Evolutionary conservation across 2,888 invertebrate species (phyloP), one percentile per base, ranked within the genome.

Genomic region (Leptinotarsa haldemani): DNA sequence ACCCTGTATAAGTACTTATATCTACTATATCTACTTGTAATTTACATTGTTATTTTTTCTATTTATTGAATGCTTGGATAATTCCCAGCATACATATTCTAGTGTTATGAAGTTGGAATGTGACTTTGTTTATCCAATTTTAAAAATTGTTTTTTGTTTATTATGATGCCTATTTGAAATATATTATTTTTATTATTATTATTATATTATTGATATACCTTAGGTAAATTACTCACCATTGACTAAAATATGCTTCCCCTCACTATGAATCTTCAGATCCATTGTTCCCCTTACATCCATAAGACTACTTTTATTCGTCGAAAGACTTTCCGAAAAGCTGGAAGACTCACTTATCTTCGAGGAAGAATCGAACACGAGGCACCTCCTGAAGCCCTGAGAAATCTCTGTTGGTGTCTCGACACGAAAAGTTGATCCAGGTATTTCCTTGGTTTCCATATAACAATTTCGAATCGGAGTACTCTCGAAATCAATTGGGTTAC

Each of bases 291-390:
- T 82, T 9, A 82, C 81, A 70, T 86, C 85, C 47, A 80, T 72
- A 69, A 80, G 73, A 48, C 78, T 81, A 48, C 72, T 81, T 66
- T 80, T 83, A 13, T 79, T 76, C 15, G 81, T 79, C 12, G 80
- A 80, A 15, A 72, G 77, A 65, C 82, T 82, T 68, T 83, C 84
- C 4, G 83, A 83, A 46, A 83, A 80, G 50, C 81, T 79, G 9
- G 77, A 74, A 13, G 76, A 77, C 53, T 80, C 80, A 56, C 75
- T 78, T 4, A 69, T 78, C 70, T 75, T 81, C 12, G 87, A 87
- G 15, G 88, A 87, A 53, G 53, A 40, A 46, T 86, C 86, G 72
- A 88, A 89, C 13, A 83, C 78, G 65, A 88, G 82, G 81, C 89
- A 89, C 75, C 88, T 83, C 58, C 88, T 82, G 30, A 87, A 86